These are phyloP conservation scores for Drosophila meridiana DNA, from an alignment of 2,888 invertebrate genomes.

Conservation along the genomic window DNA sequence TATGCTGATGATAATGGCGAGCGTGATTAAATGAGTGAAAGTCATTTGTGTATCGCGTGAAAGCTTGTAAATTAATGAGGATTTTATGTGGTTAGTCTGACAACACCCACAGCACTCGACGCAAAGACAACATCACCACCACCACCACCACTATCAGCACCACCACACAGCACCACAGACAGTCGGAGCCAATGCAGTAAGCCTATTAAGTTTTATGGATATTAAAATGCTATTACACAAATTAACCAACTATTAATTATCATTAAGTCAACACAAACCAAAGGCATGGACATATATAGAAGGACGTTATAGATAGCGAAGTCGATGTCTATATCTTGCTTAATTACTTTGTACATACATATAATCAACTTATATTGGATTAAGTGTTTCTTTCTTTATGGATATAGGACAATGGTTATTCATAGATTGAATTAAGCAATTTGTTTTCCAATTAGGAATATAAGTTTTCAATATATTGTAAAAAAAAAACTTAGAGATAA, in stretches of 20 bases:
- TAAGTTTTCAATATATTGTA: neutral
- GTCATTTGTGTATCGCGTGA: conserved; percentile 58
- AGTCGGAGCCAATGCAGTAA: conserved; percentile 35
- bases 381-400: no score
- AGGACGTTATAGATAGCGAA: neutral
- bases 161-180: conserved; percentile 6
- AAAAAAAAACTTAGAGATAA: neutral
- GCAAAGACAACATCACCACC: conserved; percentile 15
- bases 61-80: conserved; percentile 69
- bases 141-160: neutral
- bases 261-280: conserved; percentile 18
- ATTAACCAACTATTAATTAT: conserved; percentile 49
- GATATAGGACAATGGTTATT: neutral
- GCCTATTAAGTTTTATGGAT: conserved; percentile 48
- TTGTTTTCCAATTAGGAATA: neutral
- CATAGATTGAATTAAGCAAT: neutral
- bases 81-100: conserved; percentile 66
- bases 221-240: conserved; percentile 48
- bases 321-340: neutral
- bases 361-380: neutral
- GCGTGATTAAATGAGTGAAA: conserved; percentile 65
- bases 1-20: conserved; percentile 18
- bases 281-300: neutral
- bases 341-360: neutral
- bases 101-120: conserved; percentile 41